These are phyloP conservation scores for Temnothorax longispinosus DNA, from an alignment of 1,140 invertebrate species.

Conservation along the genomic window DNA sequence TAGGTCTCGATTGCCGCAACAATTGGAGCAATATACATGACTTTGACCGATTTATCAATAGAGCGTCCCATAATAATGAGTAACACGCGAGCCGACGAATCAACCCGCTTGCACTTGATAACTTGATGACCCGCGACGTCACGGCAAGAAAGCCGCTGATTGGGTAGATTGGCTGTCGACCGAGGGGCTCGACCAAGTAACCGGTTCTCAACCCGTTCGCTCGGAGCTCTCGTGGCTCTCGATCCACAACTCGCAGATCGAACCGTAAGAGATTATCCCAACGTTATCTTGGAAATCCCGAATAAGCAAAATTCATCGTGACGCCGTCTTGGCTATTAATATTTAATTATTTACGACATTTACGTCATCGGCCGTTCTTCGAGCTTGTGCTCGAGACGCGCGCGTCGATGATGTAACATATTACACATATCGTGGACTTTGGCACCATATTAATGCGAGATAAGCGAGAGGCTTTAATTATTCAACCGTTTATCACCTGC, in stretches of 20 bases:
- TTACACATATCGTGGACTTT: conserved; percentile 13
- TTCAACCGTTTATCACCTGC: not conserved
- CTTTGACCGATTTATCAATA: conserved; percentile 59
- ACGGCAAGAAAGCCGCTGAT: conserved; percentile 56
- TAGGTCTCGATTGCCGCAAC: conserved; percentile 41
- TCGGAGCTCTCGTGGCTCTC: too few relatives aligned
- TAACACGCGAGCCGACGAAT: conserved; percentile 39
- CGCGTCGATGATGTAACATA: conserved; percentile 4
- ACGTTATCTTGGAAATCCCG: not conserved
- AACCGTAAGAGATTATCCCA: not conserved
- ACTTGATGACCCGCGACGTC: conserved; percentile 39
- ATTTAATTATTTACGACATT: not conserved
- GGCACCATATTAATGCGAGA: not conserved
- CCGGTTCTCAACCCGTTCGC: conserved; percentile 57
- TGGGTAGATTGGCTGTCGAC: conserved; percentile 63
- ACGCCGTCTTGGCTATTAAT: not conserved
- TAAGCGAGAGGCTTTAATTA: not conserved
- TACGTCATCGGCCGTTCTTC: not conserved
- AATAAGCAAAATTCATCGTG: not conserved
- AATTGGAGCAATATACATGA: conserved; percentile 40
- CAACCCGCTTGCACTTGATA: conserved; percentile 11
- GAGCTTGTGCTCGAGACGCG: not conserved
- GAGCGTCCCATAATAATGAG: conserved; percentile 33
- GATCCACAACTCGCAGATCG: too few relatives aligned
- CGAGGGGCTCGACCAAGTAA: conserved; percentile 70